Evolutionary conservation across 1,140 invertebrate genomes (phyloP), one percentile per base, ranked within the genome.

Genomic region (Odontomachus brunneus): DNA sequence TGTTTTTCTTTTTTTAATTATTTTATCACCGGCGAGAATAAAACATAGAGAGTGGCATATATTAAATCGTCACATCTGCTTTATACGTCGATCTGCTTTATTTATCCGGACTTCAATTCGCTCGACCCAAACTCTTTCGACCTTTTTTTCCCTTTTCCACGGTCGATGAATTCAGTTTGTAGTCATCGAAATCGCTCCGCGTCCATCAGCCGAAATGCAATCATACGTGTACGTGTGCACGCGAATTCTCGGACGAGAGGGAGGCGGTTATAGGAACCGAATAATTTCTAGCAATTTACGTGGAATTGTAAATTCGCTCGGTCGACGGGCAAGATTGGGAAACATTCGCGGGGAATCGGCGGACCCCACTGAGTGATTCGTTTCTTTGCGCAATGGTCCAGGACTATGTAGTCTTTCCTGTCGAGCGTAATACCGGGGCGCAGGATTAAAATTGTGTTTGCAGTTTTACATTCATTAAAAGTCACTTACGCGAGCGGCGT

Each of bases 271-370:
- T 19, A 62, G 63, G 59, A 55, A 33, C 48, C 63, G 49, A 29
- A 29, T 51, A 38, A 60, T 63, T 73, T 75, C 65, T 38, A 80
- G 81, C 82, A 51, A 84, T 87, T 89, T 82, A 85, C 57, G 80
- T 29, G 48, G 84, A 88, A 87, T 88, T 90, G 86, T 88, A 90
- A 89, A 91, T 89, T 90, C 88, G 74, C 74, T 84, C 76, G 66
- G 29, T 49, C 81, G 44, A 74, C 22, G 76, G 63, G 65, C 84
- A 75, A 89, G 84, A 89, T 84, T 88, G 75, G 85, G 80, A 86
- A 72, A 71, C 67, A 69, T 88, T 85, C 72, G 76, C 57, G 66
- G 38, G 67, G 22, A 67, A 75, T 55, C 14, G 53, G 33, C 75
- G 51, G 71, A 66, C 33, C 33, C 72, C 55, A 66, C 14, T 19